Evolutionary conservation across 2,797 vertebrate species (phyloP).

Genomic region (Manis crassicaudata): DNA sequence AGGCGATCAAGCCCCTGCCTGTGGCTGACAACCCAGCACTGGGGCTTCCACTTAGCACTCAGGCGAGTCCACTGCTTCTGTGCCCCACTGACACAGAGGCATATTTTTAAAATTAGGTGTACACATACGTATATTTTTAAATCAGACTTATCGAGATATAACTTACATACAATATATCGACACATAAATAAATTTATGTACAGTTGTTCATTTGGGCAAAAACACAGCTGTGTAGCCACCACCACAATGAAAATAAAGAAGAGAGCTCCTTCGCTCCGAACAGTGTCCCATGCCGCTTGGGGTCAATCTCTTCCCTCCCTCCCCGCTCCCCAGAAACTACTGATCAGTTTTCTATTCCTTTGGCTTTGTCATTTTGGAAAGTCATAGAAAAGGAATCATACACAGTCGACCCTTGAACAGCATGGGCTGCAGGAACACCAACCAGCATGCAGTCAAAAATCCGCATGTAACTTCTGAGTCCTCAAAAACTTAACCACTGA

Average conservation of each 20-base stretch:
- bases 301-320: neutral
- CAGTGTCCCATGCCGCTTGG: fast-evolving
- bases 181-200: neutral
- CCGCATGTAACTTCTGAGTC: too few relatives aligned
- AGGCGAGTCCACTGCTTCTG: constrained; percentile 82
- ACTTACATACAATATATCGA: neutral
- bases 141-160: neutral
- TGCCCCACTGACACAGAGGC: neutral
- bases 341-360: neutral
- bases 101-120: neutral
- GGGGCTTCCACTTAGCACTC: constrained; percentile 86
- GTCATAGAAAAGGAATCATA: neutral
- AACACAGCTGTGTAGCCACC: neutral
- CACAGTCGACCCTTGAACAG: too few relatives aligned
- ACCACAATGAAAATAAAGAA: neutral
- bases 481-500: too few relatives aligned
- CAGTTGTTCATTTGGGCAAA: neutral
- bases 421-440: too few relatives aligned
- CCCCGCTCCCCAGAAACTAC: neutral
- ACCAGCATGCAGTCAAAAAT: too few relatives aligned
- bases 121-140: neutral
- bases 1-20: constrained; percentile 89
- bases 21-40: constrained; percentile 90
- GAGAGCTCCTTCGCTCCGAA: neutral
- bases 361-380: neutral